Base-by-base conservation (phyloP, 1,140 invertebrate genomes). In the Doryteuthis pealeii region DNA sequence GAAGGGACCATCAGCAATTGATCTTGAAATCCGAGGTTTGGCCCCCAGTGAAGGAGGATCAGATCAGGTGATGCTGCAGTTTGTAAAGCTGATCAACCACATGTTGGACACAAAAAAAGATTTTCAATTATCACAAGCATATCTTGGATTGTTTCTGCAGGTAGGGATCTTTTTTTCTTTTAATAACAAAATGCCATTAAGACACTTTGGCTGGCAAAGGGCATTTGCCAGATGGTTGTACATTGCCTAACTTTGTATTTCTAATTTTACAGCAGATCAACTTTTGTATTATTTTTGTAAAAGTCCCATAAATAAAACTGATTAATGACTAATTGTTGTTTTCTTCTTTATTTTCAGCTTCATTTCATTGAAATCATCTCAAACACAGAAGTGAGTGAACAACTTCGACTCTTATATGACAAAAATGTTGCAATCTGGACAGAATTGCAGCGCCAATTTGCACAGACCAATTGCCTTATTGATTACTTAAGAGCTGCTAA, bases 111-210 rank as follows among this genome's bases (percentile, higher is more conserved):
- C 90, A 2, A 95, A 94, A 80, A 91, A 86, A 77, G 91, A 98
- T 88, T 98, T 96, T 89, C 97, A 99, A 89, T 87, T 98, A n/a
- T 92, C 92, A 0, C 94, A 98, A 86, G 92, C 95, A 1, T 98
- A 97, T 89, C 89, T 99, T n/a, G 92, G 91, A 70, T 89, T 98
- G 26, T 98, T 97, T 89, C 85, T 99, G 15, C 97, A 97, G 88
- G 91, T 92, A 78, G 71, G 70, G 26, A 43, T 30, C n/a, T n/a
- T n/a, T 73, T 3, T 35, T 1, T 0, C 32, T 43, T n/a, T n/a
- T n/a, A n/a, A n/a, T n/a, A n/a, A n/a, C n/a, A n/a, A n/a, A n/a
- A n/a, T n/a, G n/a, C n/a, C n/a, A n/a, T n/a, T n/a, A n/a, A n/a
- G n/a, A n/a, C n/a, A n/a, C n/a, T n/a, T n/a, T n/a, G n/a, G n/a